Evolutionary conservation across 2,797 vertebrate genomes (phyloP).

Genomic region (Silurus aristotelis): DNA sequence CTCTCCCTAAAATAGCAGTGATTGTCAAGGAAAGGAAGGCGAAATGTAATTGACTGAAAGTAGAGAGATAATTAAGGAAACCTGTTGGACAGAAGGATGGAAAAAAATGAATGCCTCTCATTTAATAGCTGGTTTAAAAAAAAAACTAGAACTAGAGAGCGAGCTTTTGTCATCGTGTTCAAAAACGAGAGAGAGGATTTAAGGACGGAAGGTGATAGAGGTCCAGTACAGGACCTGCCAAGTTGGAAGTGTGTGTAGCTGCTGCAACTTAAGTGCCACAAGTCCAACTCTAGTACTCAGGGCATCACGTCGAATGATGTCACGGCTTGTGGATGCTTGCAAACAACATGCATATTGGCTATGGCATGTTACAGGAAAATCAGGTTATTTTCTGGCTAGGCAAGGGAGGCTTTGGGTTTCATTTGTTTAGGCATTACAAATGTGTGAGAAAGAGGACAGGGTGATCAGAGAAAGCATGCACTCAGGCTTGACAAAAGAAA

Average conservation of each 20-base stretch:
- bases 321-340: slow-evolving; percentile 77
- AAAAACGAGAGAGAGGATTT: slow-evolving; percentile 42
- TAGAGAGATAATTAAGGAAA: slow-evolving; percentile 80
- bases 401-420: slow-evolving; percentile 51
- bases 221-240: not conserved
- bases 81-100: slow-evolving; percentile 73
- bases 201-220: slow-evolving; percentile 21
- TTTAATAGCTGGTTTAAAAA: slow-evolving; percentile 73
- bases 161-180: slow-evolving; percentile 63
- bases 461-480: slow-evolving; percentile 52
- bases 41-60: slow-evolving; percentile 83
- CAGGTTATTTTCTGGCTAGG: not conserved
- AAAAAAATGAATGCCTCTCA: slow-evolving; percentile 74
- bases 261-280: slow-evolving; percentile 72
- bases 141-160: not conserved
- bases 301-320: slow-evolving; percentile 80
- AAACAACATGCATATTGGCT: slow-evolving; percentile 67
- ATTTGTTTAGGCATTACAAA: slow-evolving; percentile 55
- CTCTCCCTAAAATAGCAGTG: slow-evolving; percentile 78
- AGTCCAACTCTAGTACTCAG: slow-evolving; percentile 77
- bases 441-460: slow-evolving; percentile 50
- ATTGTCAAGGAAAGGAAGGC: slow-evolving; percentile 80
- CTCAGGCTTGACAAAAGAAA: slow-evolving; percentile 56
- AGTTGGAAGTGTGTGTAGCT: slow-evolving; percentile 60
- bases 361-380: not conserved